phyloP scores from a whole-genome alignment of 2,888 invertebrate genomes.

The Galerucella pusilla region DNA sequence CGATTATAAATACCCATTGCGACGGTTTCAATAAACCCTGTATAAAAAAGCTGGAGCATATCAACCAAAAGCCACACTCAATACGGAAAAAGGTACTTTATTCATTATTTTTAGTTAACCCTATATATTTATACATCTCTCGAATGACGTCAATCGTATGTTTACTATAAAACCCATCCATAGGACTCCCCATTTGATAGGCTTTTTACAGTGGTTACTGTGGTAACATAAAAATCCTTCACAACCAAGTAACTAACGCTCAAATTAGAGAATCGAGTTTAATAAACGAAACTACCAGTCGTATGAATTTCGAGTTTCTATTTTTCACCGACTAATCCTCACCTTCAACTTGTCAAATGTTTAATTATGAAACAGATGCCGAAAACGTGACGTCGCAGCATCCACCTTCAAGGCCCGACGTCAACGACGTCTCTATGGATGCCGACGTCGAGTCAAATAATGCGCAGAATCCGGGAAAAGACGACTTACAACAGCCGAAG shows the following conservation, averaged over 20 bases:
- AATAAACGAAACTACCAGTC: neutral
- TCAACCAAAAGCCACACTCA: too few species aligned
- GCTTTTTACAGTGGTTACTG: neutral
- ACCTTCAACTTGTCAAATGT: constrained; percentile 33
- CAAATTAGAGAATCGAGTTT: neutral
- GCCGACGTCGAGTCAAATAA: constrained; percentile 19
- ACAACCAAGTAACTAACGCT: neutral
- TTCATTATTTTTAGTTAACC: neutral
- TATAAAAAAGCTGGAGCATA: too few species aligned
- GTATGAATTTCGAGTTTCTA: neutral
- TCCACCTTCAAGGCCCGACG: constrained; percentile 29
- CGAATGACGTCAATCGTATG: neutral
- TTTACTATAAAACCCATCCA: neutral
- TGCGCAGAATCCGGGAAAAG: constrained; percentile 59
- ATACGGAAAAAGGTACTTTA: neutral
- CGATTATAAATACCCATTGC: too few species aligned
- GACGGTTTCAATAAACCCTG: too few species aligned
- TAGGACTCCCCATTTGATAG: neutral
- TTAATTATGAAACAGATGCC: constrained; percentile 34
- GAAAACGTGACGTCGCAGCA: constrained; percentile 57
- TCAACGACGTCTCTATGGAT: constrained; percentile 32
- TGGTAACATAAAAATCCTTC: neutral
- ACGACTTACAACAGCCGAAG: constrained; percentile 52
- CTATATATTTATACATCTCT: neutral
- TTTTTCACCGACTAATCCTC: constrained; percentile 11